A percentile compares a stretch with the other conserved stretches of the same genome.
phyloP scores from a whole-genome alignment of 1,140 invertebrate genomes.

The Phthorimaea operculella region DNA sequence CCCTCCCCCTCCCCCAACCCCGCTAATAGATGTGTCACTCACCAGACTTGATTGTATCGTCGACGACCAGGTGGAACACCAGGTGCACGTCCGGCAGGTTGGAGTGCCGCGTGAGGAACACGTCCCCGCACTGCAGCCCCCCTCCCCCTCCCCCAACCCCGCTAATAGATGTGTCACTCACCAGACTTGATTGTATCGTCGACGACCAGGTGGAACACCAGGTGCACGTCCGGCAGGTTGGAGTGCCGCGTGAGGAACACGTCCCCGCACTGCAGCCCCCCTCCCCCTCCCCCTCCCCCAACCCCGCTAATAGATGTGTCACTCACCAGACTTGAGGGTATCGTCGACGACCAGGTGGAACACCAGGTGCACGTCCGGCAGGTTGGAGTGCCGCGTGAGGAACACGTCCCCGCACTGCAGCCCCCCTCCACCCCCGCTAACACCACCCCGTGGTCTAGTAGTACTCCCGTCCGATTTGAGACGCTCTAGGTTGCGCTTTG shows the following conservation, averaged over 20 bases:
- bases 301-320: conserved; percentile 8
- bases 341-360: conserved; percentile 94
- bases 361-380: conserved; percentile 92
- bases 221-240: conserved; percentile 93
- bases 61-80: conserved; percentile 93
- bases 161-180: too few relatives aligned
- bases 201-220: conserved; percentile 93
- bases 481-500: conserved; percentile 39
- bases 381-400: conserved; percentile 95
- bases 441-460: conserved; percentile 11
- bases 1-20: too few relatives aligned
- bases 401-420: conserved; percentile 92
- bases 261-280: conserved; percentile 82
- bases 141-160: too few relatives aligned
- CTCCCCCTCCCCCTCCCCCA: conserved; percentile 13
- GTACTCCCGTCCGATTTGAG: conserved; percentile 16
- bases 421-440: conserved; percentile 13
- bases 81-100: conserved; percentile 95
- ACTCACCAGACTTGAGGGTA: conserved; percentile 69
- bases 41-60: conserved; percentile 76
- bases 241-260: conserved; percentile 96
- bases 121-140: conserved; percentile 90
- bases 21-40: too few relatives aligned
- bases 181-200: conserved; percentile 77
- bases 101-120: conserved; percentile 95